Percentiles rank a stretch among this genome's conserved stretches.
Conservation (phyloP, 1,140 invertebrate genomes). For the Alviniconcha marisindica region DNA sequence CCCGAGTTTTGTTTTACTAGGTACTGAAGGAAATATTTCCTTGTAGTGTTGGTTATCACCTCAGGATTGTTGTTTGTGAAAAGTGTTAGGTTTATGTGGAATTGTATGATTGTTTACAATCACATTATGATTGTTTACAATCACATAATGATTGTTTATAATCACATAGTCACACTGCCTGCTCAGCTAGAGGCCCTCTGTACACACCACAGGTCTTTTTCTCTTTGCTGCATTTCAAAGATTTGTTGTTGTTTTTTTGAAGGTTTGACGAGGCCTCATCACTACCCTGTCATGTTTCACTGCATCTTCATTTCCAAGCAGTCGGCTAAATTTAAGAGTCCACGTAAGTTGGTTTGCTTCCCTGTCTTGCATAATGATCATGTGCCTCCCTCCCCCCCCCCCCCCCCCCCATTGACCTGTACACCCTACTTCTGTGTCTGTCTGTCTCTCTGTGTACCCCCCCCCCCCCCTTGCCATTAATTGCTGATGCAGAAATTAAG, state of each 20-base stretch:
- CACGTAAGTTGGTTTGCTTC: slow-evolving; percentile 28
- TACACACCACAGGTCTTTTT: too few species aligned
- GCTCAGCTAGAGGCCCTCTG: too few species aligned
- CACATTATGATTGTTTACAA: too few species aligned
- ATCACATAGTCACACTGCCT: too few species aligned
- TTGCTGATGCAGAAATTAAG: background rate
- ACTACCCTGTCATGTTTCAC: slow-evolving; percentile 54
- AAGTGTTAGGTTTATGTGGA: too few species aligned
- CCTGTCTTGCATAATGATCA: background rate
- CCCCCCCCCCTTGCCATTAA: background rate
- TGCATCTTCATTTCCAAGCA: slow-evolving; percentile 51
- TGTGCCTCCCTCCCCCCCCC: background rate
- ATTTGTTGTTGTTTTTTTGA: slow-evolving; percentile 14
- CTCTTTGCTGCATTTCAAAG: background rate
- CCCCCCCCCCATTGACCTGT: background rate
- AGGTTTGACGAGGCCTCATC: slow-evolving; percentile 53
- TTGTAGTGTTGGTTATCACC: too few species aligned
- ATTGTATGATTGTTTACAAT: background rate
- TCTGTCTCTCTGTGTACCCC: background rate
- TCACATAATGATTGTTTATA: too few species aligned
- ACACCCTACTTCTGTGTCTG: background rate
- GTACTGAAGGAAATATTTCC: too few species aligned
- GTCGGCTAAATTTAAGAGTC: slow-evolving; percentile 38
- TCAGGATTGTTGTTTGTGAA: too few species aligned
- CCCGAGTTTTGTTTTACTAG: too few species aligned